Evolutionary conservation across 2,797 vertebrate species (phyloP).

Genomic region (Cirrhinus molitorella): DNA sequence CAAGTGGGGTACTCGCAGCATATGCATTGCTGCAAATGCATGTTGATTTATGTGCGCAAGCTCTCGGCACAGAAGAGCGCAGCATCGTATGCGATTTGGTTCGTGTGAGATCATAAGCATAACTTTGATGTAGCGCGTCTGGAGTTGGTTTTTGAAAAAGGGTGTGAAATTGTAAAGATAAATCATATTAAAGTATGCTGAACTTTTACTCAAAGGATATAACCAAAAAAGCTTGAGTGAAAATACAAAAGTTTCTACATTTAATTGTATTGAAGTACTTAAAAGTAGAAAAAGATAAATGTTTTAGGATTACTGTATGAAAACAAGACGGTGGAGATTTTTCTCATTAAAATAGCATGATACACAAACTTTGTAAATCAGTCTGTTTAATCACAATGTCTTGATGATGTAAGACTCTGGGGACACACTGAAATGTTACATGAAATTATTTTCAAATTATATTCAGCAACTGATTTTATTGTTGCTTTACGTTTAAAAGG

Average conservation of each 20-base stretch:
- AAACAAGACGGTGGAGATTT: not conserved
- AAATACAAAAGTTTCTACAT: constrained; percentile 1
- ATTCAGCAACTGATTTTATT: not conserved
- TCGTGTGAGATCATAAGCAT: constrained; percentile 2
- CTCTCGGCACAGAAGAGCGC: not conserved
- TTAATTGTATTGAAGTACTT: not conserved
- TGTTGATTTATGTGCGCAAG: constrained; percentile 3
- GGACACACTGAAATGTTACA: not conserved
- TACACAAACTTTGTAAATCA: not conserved
- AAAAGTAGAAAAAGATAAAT: not conserved
- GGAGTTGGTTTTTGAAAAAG: not conserved
- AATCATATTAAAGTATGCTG: not conserved
- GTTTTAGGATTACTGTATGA: not conserved
- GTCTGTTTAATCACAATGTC: not conserved
- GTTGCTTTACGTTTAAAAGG: not conserved
- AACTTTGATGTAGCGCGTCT: constrained; percentile 13
- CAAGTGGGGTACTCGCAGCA: not conserved
- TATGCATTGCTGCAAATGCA: constrained; percentile 17
- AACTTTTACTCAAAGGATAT: not conserved
- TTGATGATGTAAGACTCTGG: not conserved
- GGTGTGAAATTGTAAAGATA: not conserved
- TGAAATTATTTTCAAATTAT: not conserved
- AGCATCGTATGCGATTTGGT: not conserved
- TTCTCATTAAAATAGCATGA: not conserved
- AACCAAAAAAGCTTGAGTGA: not conserved